phyloP scores from a whole-genome alignment of 2,888 invertebrate genomes.

The Melieria picta region DNA sequence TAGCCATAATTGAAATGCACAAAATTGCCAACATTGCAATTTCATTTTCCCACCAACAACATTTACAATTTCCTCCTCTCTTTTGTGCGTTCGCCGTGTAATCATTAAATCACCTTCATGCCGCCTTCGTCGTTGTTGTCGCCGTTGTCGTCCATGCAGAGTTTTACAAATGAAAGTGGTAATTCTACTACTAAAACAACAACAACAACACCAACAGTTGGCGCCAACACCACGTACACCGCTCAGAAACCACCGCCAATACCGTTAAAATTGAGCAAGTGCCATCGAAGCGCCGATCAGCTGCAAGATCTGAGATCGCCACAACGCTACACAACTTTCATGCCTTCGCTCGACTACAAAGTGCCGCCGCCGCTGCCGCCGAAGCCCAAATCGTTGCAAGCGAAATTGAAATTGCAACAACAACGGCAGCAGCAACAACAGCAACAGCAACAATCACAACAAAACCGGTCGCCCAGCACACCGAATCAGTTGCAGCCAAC shows the following conservation, averaged over 20 bases:
- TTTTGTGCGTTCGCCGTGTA: not conserved
- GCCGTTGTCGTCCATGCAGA: slow-evolving; percentile 19
- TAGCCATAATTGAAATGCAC: too few species aligned
- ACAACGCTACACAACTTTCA: slow-evolving; percentile 48
- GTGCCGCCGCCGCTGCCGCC: slow-evolving; percentile 50
- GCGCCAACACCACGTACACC: not conserved
- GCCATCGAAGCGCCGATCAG: slow-evolving; percentile 23
- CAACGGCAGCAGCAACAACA: slow-evolving; percentile 34
- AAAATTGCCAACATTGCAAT: not conserved
- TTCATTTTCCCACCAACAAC: not conserved
- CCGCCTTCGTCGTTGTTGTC: not conserved
- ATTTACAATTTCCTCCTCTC: not conserved
- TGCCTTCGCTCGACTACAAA: slow-evolving; percentile 61
- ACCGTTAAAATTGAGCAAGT: slow-evolving; percentile 19
- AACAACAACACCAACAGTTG: slow-evolving; percentile 11
- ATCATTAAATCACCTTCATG: not conserved
- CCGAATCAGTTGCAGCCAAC: slow-evolving; percentile 27
- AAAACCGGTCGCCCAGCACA: slow-evolving; percentile 12
- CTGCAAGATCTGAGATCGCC: slow-evolving; percentile 18
- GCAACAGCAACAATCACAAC: slow-evolving; percentile 28
- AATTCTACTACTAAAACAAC: not conserved
- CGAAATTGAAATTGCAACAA: slow-evolving; percentile 24
- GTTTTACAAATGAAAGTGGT: slow-evolving; percentile 24
- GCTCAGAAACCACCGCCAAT: slow-evolving; percentile 12
- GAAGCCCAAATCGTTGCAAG: slow-evolving; percentile 33